Percentiles rank a stretch among this genome's conserved stretches.
These are phyloP conservation scores for Lapara coniferarum DNA, from an alignment of 2,888 invertebrate genomes.

Conservation along the genomic window DNA sequence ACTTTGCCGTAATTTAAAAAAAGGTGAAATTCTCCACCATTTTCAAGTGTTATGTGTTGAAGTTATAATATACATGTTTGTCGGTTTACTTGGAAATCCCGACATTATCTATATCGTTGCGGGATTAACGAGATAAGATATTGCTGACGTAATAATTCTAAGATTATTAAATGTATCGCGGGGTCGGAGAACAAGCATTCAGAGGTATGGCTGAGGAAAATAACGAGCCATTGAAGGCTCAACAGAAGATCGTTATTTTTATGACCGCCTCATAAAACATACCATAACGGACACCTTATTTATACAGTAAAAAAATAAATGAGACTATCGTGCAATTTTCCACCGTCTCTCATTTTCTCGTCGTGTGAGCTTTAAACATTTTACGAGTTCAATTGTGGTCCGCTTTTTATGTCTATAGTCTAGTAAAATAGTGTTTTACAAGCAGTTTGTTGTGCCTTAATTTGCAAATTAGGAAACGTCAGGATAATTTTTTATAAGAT, in stretches of 20 bases:
- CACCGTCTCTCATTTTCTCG: neutral
- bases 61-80: neutral
- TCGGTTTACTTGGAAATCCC: neutral
- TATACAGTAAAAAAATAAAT: constrained; percentile 21
- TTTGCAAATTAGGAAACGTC: neutral
- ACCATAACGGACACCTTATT: constrained; percentile 21
- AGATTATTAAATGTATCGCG: constrained; percentile 48
- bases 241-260: constrained; percentile 46
- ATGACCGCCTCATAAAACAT: constrained; percentile 46
- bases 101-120: constrained; percentile 8
- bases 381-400: constrained; percentile 10
- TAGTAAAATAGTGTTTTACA: constrained; percentile 2
- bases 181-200: constrained; percentile 46
- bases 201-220: constrained; percentile 54
- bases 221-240: constrained; percentile 51
- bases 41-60: neutral
- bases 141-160: constrained; percentile 36
- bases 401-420: neutral
- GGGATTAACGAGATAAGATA: constrained; percentile 41
- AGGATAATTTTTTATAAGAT: neutral
- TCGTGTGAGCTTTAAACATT: constrained; percentile 9
- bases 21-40: too few species aligned
- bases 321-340: constrained; percentile 9
- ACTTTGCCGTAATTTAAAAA: too few species aligned
- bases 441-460: neutral